Evolutionary conservation across 1,140 invertebrate species (phyloP).

Genomic region (Chelonus insularis): DNA sequence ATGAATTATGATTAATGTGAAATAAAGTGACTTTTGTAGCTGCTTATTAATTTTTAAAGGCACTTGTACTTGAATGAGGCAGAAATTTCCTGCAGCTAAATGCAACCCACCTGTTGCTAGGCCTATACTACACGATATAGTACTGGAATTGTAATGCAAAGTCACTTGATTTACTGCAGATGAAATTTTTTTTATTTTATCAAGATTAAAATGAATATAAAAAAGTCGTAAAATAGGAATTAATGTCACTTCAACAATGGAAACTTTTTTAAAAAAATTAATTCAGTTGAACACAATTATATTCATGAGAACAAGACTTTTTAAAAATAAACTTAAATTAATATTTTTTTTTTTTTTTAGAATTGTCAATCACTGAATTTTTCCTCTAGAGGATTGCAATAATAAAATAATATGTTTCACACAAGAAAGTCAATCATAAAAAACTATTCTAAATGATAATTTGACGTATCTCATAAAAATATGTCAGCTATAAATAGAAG

Average conservation of each 20-base stretch:
- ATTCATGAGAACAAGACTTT: too few species aligned
- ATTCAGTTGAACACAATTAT: too few species aligned
- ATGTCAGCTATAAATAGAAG: too few species aligned
- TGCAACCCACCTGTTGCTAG: slow-evolving; percentile 45
- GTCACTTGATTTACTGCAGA: background rate
- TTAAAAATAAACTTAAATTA: too few species aligned
- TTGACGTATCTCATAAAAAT: background rate
- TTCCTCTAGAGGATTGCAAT: too few species aligned
- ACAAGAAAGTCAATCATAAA: slow-evolving; percentile 9
- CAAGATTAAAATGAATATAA: too few species aligned
- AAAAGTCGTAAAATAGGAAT: too few species aligned
- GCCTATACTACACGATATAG: slow-evolving; percentile 29
- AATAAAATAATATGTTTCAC: background rate
- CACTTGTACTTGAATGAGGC: background rate
- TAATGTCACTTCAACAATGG: too few species aligned
- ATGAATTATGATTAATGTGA: too few species aligned
- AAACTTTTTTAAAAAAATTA: too few species aligned
- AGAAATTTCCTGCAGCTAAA: slow-evolving; percentile 28
- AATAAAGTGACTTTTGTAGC: background rate
- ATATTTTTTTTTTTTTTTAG: too few species aligned
- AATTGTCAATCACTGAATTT: too few species aligned
- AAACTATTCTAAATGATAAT: slow-evolving; percentile 34
- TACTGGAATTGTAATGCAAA: background rate
- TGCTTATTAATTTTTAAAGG: background rate
- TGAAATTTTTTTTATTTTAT: background rate